Evolutionary conservation across 2,113 vertebrate genomes (phyloP), one percentile per base, ranked within the genome.

Genomic region (Gambusia holbrooki): DNA sequence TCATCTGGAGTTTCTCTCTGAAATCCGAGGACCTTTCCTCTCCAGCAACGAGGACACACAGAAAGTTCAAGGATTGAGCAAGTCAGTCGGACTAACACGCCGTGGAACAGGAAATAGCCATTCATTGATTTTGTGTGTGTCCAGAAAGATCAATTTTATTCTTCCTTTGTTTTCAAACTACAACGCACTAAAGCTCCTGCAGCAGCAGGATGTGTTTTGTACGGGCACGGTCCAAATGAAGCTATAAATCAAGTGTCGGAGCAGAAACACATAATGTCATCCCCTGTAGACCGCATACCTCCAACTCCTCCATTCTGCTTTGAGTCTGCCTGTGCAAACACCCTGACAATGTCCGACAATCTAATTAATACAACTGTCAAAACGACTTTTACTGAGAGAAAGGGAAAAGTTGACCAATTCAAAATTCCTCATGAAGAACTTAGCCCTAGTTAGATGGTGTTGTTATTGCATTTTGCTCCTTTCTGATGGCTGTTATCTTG

Each of bases 71-170:
- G 88, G 87, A 92, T 92, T 89, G 84, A 90, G 85, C 85, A 87
- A 92, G 92, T 92, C 90, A 90, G 92, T 91, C 74, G 87, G 90
- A 92, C 92, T 91, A 92, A 93, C 94, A 92, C 89, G 89, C 88
- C 91, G 91, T 83, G 87, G 87, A 93, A 94, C 93, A 93, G 95
- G 94, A 95, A 95, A 95, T 95, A 91, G 92, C 92, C 89, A 93
- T 90, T 87, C 93, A 95, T 95, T 94, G 95, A 95, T 95, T 95
- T 95, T 92, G 89, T 93, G 90, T 92, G 91, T 92, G 93, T 95
- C 91, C 92, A 90, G 88, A 93, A 93, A 93, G 93, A 95, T 95
- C 94, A 94, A 95, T 95, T 94, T 93, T 92, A 92, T 94, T 94
- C 91, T 95, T 93, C 93, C 90, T 95, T 95, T 95, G 94, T 95